A percentile compares a stretch with the other conserved stretches of the same genome.
These are phyloP conservation scores for Peromyscus maniculatus DNA, from an alignment of 2,113 vertebrate genomes.

Conservation along the genomic window DNA sequence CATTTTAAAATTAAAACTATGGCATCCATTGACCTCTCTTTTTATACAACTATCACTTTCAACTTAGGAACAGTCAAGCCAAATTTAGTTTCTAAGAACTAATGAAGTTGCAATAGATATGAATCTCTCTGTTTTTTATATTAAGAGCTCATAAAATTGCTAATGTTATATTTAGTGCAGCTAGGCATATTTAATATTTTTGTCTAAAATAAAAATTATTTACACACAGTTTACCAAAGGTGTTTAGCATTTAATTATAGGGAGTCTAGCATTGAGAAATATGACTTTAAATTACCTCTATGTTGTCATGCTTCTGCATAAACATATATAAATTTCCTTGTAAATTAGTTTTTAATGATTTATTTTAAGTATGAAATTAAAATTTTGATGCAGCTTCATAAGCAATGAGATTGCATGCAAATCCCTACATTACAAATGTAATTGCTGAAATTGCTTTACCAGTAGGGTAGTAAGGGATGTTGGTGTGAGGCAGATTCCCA, in stretches of 20 bases:
- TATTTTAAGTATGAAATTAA: neutral
- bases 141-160: neutral
- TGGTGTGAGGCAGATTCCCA: neutral
- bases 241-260: neutral
- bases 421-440: neutral
- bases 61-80: constrained; percentile 26
- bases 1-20: constrained; percentile 25
- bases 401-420: neutral
- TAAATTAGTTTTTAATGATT: constrained; percentile 44
- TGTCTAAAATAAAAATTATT: neutral
- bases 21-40: neutral
- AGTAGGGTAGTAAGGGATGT: neutral
- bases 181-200: neutral
- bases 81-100: neutral
- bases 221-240: constrained; percentile 34
- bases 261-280: neutral
- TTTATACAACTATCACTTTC: neutral
- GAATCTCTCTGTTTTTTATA: neutral
- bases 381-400: neutral
- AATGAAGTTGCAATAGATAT: neutral
- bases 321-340: neutral
- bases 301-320: neutral
- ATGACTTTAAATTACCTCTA: neutral
- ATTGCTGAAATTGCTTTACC: neutral
- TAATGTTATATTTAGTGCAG: constrained; percentile 11